Base-by-base conservation (phyloP, 1,140 invertebrate genomes). In the Drosophila mauritiana region DNA sequence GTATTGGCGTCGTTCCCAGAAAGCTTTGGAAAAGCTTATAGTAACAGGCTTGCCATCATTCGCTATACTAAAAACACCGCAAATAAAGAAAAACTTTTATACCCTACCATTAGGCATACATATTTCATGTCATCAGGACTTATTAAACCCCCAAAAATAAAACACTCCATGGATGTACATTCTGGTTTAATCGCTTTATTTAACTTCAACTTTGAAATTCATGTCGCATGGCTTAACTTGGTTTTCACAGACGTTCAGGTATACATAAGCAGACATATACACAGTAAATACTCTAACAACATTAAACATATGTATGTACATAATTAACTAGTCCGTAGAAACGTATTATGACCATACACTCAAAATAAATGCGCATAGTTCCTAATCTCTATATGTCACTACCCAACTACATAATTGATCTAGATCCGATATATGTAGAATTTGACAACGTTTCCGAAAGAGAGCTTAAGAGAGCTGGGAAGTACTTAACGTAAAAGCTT, bases 171-270 rank as follows among this genome's bases (percentile, higher is more conserved):
- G 6, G 12, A 3, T 36, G n/a, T 31, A 15, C 20, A 57, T 51
- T 51, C 17, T 12, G 42, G 34, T 59, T 42, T 68, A 45, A 49
- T 68, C 34, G 63, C 64, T 85, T 88, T 82, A 85, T 86, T 86
- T 82, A 68, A 72, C 72, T 73, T 67, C 56, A 61, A 76, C 59
- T 51, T 58, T 67, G 40, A 76, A 76, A 81, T 80, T 73, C 65
- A 77, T 75, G 69, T 68, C 20, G 78, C 45, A 63, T 69, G 57
- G 55, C 64, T 67, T 77, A 63, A 62, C 76, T 73, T 88, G 58
- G 57, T 83, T 83, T 80, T 89, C 84, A 89, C 83, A 88, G 83
- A 89, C 80, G 76, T 61, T 84, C 61, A 88, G 73, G 58, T 74
- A 80, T 70, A 85, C 63, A 73, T 69, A 74, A 73, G 72, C 70